Evolutionary conservation across 2,113 vertebrate genomes (phyloP).

Genomic region (Toxotes jaculatrix): DNA sequence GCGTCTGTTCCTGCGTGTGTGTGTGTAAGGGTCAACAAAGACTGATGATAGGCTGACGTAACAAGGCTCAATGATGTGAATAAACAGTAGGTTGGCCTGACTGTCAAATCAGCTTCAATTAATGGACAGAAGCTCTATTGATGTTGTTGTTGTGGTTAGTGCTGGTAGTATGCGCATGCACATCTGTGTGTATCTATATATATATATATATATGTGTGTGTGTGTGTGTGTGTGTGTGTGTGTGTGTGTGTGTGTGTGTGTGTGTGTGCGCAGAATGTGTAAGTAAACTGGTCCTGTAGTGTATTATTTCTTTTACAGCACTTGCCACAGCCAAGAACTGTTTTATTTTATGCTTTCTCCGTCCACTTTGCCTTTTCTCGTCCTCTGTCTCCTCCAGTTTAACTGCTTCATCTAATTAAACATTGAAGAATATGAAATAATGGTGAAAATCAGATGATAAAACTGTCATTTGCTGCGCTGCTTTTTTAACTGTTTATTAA

Average conservation of each 20-base stretch:
- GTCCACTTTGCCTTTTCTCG: neutral
- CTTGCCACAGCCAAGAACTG: neutral
- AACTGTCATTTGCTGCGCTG: neutral
- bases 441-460: neutral
- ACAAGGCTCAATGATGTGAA: constrained; percentile 48
- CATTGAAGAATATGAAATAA: neutral
- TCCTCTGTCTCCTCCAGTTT: neutral
- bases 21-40: constrained; percentile 52
- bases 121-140: constrained; percentile 29
- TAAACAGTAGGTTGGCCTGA: constrained; percentile 37
- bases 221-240: neutral
- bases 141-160: constrained; percentile 23
- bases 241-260: too few species aligned
- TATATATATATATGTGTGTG: neutral
- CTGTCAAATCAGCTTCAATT: constrained; percentile 51
- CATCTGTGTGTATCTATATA: neutral
- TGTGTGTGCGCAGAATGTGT: neutral
- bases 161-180: neutral
- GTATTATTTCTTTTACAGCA: neutral
- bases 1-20: constrained; percentile 8
- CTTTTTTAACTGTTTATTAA: neutral
- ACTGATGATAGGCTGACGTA: constrained; percentile 69
- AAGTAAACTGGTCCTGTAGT: neutral
- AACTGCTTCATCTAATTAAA: neutral
- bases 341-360: neutral